Base-by-base conservation (phyloP, 2,797 vertebrate species). In the Sebastes steindachneri region DNA sequence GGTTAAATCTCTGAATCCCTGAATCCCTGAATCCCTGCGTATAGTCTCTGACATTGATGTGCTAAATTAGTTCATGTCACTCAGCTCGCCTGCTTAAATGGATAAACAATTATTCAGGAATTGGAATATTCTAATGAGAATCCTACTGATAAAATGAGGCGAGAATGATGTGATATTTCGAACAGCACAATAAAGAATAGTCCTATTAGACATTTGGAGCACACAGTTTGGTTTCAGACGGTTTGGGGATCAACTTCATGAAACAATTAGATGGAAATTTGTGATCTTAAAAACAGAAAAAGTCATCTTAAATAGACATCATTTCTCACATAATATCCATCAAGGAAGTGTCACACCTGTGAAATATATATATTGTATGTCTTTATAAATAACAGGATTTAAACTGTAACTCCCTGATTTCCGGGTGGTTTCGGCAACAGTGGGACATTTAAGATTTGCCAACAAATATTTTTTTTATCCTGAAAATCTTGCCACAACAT, bases 1-100 rank as follows among this genome's bases (percentile, higher is more conserved):
- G 86, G 77, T 82, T 87, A 77, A 92, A 91, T 85, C 87, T 87
- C 82, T 35, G 60, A 85, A 88, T 93, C 80, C 77, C 82, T 9
- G 60, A n/a, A 91, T 85, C 87, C 86, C 82, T 45, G 66, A 85
- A 88, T 93, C 80, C 75, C 82, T 9, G 60, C 11, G 74, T 83
- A 68, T 37, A 79, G 78, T 85, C 66, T 68, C 73, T 86, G 85
- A 87, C 86, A 85, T 21, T 70, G 79, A 91, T 80, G 89, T 21
- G 33, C 71, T 75, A 67, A 87, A 86, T 83, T 67, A 19, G 62
- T 29, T 57, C 62, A 71, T 28, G 73, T 75, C 67, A 77, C 68
- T 86, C 80, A 81, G 21, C 21, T 15, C 23, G 62, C 63, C 26
- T 25, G 33, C 60, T 84, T 72, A 73, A 67, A 79, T 53, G 72